Conservation (phyloP, 2,113 vertebrate genomes). For the Malurus melanocephalus region DNA sequence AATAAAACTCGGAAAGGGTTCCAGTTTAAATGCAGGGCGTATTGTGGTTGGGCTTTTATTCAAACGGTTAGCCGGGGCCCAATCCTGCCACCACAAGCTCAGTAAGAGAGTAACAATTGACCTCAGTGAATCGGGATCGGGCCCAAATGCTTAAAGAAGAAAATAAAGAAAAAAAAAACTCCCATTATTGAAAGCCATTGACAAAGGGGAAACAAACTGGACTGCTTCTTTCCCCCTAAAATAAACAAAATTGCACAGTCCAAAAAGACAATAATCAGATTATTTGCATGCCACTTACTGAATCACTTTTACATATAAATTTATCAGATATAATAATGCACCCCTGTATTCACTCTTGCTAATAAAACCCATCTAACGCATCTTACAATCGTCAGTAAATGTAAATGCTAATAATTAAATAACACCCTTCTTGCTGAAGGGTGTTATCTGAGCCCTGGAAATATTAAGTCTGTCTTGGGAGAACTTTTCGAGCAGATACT, state of each 20-base stretch:
- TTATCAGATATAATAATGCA: conserved; percentile 8
- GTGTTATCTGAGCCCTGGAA: conserved; percentile 27
- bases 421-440: conserved; percentile 17
- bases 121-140: not conserved
- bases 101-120: not conserved
- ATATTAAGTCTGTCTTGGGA: conserved; percentile 43
- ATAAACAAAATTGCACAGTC: not conserved
- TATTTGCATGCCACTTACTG: conserved; percentile 22
- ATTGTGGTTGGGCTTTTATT: conserved; percentile 53
- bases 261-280: not conserved
- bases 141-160: not conserved
- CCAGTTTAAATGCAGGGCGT: conserved; percentile 18
- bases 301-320: conserved; percentile 9
- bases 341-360: not conserved
- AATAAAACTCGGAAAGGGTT: conserved; percentile 53
- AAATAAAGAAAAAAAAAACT: not conserved
- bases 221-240: not conserved
- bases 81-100: not conserved
- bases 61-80: conserved; percentile 31
- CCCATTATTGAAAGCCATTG: not conserved
- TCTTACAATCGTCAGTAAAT: conserved; percentile 41
- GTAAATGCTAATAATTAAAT: conserved; percentile 51
- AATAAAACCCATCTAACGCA: conserved; percentile 4
- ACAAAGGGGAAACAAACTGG: not conserved
- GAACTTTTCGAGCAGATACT: conserved; percentile 24